These are phyloP conservation scores for Lepilemur septentrionalis DNA, from an alignment of 2,797 vertebrate genomes.

Conservation along the genomic window DNA sequence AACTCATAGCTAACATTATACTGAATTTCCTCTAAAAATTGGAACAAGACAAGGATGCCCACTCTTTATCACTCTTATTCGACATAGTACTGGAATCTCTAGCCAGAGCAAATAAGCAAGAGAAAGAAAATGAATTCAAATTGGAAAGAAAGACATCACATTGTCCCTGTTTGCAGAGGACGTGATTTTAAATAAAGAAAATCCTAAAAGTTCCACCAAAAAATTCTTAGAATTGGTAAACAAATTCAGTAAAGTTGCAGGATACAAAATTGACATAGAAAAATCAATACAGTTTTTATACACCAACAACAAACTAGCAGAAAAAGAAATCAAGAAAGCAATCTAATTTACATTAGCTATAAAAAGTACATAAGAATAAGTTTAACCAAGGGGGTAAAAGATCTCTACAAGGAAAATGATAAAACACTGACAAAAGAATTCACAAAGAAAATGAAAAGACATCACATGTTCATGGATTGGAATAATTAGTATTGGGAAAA, in stretches of 20 bases:
- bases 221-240: neutral
- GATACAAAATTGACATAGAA: neutral
- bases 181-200: neutral
- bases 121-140: neutral
- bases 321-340: neutral
- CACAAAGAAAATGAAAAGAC: neutral
- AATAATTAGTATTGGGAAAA: neutral
- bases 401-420: neutral
- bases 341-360: neutral
- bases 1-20: neutral
- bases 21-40: neutral
- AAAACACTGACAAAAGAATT: neutral
- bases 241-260: neutral
- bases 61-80: neutral
- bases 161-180: neutral
- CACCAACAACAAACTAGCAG: neutral
- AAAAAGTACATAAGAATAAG: neutral
- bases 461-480: neutral
- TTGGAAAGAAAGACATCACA: neutral
- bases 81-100: neutral
- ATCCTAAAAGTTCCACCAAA: neutral
- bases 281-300: neutral
- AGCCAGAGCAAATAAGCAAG: neutral
- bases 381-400: neutral
- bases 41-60: neutral